phyloP scores from a whole-genome alignment of 2,888 invertebrate species.

The Ceratothoa steindachneri region DNA sequence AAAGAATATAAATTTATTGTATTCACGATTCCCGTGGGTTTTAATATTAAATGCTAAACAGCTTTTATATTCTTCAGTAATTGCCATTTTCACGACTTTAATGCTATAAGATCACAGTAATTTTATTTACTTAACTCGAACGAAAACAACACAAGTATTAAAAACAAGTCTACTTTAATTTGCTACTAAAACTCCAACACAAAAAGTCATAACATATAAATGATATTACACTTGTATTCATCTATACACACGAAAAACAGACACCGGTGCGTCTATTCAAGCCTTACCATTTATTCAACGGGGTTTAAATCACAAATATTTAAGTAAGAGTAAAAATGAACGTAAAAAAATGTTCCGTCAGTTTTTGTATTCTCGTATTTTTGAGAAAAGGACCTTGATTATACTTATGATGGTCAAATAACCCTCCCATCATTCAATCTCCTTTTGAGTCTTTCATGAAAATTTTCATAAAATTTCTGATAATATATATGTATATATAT shows the following conservation, averaged over 20 bases:
- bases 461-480: neutral
- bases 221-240: no score
- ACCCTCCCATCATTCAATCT: neutral
- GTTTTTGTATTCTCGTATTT: neutral
- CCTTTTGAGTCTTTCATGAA: neutral
- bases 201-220: no score
- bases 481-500: constrained; percentile 11
- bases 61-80: no score
- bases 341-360: neutral
- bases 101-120: neutral
- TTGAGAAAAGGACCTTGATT: neutral
- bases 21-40: no score
- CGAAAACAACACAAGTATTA: neutral
- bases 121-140: neutral
- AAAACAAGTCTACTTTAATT: neutral
- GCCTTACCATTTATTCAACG: neutral
- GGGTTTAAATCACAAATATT: neutral
- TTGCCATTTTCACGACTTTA: no score
- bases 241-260: neutral
- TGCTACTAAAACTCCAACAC: neutral
- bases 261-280: neutral
- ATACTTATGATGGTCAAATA: neutral
- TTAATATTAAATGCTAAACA: no score
- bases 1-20: no score
- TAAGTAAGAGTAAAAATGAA: neutral